These are phyloP conservation scores for Nephila pilipes DNA, from an alignment of 1,140 invertebrate genomes.

Conservation along the genomic window DNA sequence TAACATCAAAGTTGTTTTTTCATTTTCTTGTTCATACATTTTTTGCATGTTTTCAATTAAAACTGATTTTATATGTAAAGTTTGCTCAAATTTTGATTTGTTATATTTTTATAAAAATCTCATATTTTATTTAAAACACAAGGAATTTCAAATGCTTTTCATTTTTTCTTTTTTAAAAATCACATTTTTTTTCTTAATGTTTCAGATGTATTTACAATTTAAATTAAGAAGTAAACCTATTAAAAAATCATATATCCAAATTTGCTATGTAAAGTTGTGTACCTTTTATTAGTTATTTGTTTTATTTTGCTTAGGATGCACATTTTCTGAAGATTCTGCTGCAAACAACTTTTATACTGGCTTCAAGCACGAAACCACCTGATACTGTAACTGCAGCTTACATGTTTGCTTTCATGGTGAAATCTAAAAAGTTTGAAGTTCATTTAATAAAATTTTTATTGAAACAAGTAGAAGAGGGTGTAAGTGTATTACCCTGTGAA, in stretches of 20 bases:
- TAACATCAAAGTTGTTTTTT: too few species aligned
- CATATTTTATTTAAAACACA: too few species aligned
- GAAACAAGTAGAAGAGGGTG: background rate
- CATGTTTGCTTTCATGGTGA: constrained; percentile 84
- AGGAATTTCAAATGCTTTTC: too few species aligned
- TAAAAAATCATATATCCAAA: background rate
- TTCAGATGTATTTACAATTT: background rate
- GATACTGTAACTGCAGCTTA: constrained; percentile 90
- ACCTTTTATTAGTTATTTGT: background rate
- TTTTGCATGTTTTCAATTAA: too few species aligned
- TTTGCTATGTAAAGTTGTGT: background rate
- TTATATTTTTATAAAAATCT: too few species aligned
- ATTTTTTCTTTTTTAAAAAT: background rate
- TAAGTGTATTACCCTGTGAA: background rate
- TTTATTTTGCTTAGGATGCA: constrained; percentile 78
- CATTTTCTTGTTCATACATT: too few species aligned
- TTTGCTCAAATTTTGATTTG: too few species aligned
- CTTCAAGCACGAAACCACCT: constrained; percentile 88
- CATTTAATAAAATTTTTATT: background rate
- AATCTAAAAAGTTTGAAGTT: constrained; percentile 42
- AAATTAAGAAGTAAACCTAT: background rate
- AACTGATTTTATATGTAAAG: too few species aligned
- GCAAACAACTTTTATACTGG: constrained; percentile 83
- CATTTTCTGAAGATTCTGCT: constrained; percentile 80
- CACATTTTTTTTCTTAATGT: background rate